phyloP scores from a whole-genome alignment of 2,888 invertebrate species.

The Drosophila sordidula region DNA sequence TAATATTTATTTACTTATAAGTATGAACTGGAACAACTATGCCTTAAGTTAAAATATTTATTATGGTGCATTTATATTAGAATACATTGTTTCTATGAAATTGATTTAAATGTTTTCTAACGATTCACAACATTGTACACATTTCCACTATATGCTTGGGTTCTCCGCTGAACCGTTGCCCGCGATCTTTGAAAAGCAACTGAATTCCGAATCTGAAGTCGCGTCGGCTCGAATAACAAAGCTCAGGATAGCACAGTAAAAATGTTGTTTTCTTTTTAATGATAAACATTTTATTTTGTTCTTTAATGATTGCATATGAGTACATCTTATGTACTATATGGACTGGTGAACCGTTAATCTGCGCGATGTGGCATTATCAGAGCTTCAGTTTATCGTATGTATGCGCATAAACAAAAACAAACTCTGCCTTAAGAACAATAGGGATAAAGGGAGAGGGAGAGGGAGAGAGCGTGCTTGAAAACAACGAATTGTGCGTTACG shows the following conservation, averaged over 20 bases:
- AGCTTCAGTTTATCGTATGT: slow-evolving; percentile 21
- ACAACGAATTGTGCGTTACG: slow-evolving; percentile 18
- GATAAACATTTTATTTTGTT: slow-evolving; percentile 31
- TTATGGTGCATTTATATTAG: no score
- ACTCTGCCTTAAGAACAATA: neutral
- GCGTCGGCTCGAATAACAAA: slow-evolving; percentile 9
- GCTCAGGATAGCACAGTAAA: slow-evolving; percentile 16
- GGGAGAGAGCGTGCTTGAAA: neutral
- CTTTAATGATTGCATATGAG: slow-evolving; percentile 26
- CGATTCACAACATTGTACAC: slow-evolving; percentile 1
- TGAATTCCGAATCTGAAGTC: slow-evolving; percentile 32
- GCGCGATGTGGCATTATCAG: slow-evolving; percentile 26
- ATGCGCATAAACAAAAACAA: slow-evolving; percentile 48
- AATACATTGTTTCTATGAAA: neutral
- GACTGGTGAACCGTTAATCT: slow-evolving; percentile 36
- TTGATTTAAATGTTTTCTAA: neutral
- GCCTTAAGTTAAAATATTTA: no score
- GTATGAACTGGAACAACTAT: neutral
- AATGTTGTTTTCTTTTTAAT: slow-evolving; percentile 13
- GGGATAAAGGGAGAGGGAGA: neutral
- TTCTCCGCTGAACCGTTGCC: slow-evolving; percentile 16
- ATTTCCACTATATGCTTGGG: neutral
- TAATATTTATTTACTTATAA: neutral
- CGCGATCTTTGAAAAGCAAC: slow-evolving; percentile 35
- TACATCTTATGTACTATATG: slow-evolving; percentile 12